Conservation (phyloP, 2,797 vertebrate species). For the Pangasius mekongensis region DNA sequence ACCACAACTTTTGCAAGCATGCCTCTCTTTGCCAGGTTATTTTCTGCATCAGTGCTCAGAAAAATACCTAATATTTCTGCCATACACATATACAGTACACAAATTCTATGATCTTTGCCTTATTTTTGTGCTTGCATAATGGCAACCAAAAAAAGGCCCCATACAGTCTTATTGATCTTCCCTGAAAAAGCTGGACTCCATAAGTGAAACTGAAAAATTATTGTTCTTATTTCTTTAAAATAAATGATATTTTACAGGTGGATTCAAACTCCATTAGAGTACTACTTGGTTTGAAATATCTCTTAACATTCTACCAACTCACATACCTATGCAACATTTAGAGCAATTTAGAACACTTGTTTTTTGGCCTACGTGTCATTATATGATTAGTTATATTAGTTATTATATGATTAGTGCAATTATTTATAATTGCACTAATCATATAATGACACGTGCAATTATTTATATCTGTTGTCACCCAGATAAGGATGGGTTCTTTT, state of each 20-base stretch:
- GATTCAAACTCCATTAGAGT: not conserved
- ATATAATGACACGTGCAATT: too few species aligned
- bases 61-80: conserved; percentile 9
- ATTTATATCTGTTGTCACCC: too few species aligned
- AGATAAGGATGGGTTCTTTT: too few species aligned
- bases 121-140: not conserved
- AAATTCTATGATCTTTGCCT: not conserved
- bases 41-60: conserved; percentile 34
- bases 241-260: not conserved
- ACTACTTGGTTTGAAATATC: not conserved
- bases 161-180: not conserved
- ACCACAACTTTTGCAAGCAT: not conserved
- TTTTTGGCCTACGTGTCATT: not conserved
- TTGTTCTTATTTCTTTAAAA: not conserved
- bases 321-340: not conserved
- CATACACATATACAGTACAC: not conserved
- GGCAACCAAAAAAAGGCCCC: not conserved
- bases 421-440: too few species aligned
- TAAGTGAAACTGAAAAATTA: not conserved
- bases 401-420: too few species aligned
- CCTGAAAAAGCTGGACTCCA: not conserved
- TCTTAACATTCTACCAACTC: not conserved
- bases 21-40: conserved; percentile 14
- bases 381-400: too few species aligned
- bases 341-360: not conserved